A percentile compares a stretch with the other conserved stretches of the same genome.
These are phyloP conservation scores for Pyxicephalus adspersus DNA, from an alignment of 2,113 vertebrate genomes.

Conservation along the genomic window DNA sequence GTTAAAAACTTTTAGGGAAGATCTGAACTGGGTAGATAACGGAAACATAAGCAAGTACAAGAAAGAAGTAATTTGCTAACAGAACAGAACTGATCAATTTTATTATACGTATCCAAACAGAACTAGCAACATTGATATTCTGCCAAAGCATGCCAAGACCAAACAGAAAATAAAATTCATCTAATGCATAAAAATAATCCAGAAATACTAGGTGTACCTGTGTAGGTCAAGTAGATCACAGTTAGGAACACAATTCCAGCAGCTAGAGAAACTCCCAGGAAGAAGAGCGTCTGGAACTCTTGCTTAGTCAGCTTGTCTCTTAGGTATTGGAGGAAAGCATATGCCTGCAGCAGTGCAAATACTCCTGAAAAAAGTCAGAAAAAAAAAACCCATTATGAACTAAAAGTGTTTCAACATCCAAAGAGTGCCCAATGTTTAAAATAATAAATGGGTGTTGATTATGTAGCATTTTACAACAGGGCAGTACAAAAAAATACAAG, in stretches of 20 bases:
- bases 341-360: slow-evolving; percentile 92
- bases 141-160: too few species aligned
- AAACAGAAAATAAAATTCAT: background rate
- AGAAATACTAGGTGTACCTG: slow-evolving; percentile 75
- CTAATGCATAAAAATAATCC: background rate
- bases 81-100: too few species aligned
- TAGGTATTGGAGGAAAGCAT: slow-evolving; percentile 93
- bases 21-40: background rate
- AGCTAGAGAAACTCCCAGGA: slow-evolving; percentile 88
- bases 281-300: slow-evolving; percentile 94
- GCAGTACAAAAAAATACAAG: too few species aligned
- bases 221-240: slow-evolving; percentile 95
- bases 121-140: too few species aligned
- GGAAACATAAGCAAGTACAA: background rate
- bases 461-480: too few species aligned
- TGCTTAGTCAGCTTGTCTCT: slow-evolving; percentile 91
- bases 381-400: slow-evolving; percentile 19
- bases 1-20: too few species aligned
- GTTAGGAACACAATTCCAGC: slow-evolving; percentile 90
- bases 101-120: too few species aligned
- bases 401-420: background rate
- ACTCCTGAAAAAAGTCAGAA: slow-evolving; percentile 77
- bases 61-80: too few species aligned
- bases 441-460: too few species aligned
- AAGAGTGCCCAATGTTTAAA: background rate